Evolutionary conservation across 2,888 invertebrate genomes (phyloP).

Genomic region (Syrphus vitripennis): DNA sequence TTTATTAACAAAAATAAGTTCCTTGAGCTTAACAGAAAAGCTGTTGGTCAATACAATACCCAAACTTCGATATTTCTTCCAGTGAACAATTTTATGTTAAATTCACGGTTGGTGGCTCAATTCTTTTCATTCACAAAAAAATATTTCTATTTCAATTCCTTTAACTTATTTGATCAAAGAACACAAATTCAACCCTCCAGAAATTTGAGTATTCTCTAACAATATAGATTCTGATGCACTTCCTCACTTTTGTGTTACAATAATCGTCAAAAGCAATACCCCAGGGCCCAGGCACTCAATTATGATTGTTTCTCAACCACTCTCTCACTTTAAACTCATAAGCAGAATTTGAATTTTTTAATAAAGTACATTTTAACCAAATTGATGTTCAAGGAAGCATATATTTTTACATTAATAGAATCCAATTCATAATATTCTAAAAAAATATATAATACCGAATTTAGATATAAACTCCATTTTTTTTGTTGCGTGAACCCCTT

Average conservation of each 20-base stretch:
- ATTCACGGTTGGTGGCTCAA: too few relatives aligned
- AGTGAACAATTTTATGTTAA: too few relatives aligned
- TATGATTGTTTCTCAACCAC: background rate
- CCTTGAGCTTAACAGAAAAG: too few relatives aligned
- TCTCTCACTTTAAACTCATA: background rate
- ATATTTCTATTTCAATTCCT: too few relatives aligned
- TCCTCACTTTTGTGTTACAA: background rate
- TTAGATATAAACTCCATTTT: constrained; percentile 9
- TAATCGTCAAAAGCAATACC: background rate
- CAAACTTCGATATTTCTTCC: too few relatives aligned
- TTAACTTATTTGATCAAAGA: too few relatives aligned
- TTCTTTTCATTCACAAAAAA: too few relatives aligned
- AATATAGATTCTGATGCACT: background rate
- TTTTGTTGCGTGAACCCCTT: constrained; percentile 6
- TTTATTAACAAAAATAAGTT: too few relatives aligned
- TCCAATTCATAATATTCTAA: constrained; percentile 62
- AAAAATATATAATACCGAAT: constrained; percentile 1
- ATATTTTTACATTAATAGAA: constrained; percentile 48
- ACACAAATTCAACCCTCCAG: too few relatives aligned
- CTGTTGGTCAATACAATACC: too few relatives aligned
- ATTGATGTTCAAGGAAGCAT: constrained; percentile 27
- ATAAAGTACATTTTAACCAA: background rate
- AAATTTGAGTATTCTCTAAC: too few relatives aligned
- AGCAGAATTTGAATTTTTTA: background rate
- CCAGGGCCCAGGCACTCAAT: too few relatives aligned